Base-by-base conservation (phyloP, 2,888 invertebrate genomes). In the Drosophila gaucha region DNA sequence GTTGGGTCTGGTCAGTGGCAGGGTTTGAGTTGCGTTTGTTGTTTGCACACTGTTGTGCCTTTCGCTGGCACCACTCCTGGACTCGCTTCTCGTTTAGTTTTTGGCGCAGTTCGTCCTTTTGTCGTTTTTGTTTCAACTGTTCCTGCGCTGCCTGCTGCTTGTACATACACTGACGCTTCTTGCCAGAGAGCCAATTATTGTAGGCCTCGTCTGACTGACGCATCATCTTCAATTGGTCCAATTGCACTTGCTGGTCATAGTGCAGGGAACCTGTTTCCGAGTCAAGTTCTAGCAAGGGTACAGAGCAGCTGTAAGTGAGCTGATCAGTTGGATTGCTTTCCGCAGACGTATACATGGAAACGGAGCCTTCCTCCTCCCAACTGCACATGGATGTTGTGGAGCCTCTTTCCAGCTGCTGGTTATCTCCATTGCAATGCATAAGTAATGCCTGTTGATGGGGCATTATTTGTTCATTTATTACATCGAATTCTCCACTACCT, bases 171-270 rank as follows among this genome's bases (percentile, higher is more conserved):
- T 54, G 80, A 35, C 54, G 78, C 56, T 62, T 80, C 79, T 91
- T 91, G 12, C 85, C 90, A 2, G 89, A 89, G 1, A 91, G 75
- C 91, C 91, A 91, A 43, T 89, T 91, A 8, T 84, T 78, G 60
- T 87, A 91, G 12, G 91, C 91, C 24, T 78, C 67, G 22, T 83
- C 82, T 0, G 89, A 85, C 5, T 60, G 59, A 1, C 77, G 72
- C 22, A 72, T 39, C 8, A 78, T 5, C 9, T 64, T 74, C 24
- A 74, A 18, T 10, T 62, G 56, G 1, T 54, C 62, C 16, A 69
- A 47, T 35, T 58, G 71, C 8, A 41, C 62, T 16, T 79, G 52
- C 55, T 49, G 54, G 1, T 66, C 67, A 18, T 59, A 65, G 24
- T 6, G 28, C 0, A 39, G 9, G 6, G 86, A 85, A 0, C 18